phyloP scores from a whole-genome alignment of 2,888 invertebrate genomes.

The Eilema sororculum region DNA sequence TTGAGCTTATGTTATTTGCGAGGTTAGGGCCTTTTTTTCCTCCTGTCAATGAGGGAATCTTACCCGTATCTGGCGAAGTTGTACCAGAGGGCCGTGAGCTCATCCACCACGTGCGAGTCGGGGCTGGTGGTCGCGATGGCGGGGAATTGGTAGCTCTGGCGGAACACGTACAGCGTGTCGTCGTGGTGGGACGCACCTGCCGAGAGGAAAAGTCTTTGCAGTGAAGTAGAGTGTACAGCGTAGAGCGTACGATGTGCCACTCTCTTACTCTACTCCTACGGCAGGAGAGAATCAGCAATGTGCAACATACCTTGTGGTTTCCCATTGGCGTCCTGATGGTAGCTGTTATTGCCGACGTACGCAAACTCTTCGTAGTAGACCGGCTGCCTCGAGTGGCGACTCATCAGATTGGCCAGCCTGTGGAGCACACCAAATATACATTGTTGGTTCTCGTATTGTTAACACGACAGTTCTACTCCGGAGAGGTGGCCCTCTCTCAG shows the following conservation, averaged over 20 bases:
- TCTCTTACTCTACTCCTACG: background rate
- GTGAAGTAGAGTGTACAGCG: too few relatives aligned
- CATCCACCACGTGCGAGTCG: slow-evolving; percentile 74
- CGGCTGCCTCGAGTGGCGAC: slow-evolving; percentile 83
- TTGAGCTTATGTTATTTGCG: too few relatives aligned
- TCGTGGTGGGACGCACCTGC: slow-evolving; percentile 78
- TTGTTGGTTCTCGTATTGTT: too few relatives aligned
- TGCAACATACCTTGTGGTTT: slow-evolving; percentile 80
- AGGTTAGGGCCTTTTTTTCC: too few relatives aligned
- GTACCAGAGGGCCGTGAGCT: slow-evolving; percentile 75
- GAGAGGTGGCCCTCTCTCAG: background rate
- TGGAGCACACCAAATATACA: background rate
- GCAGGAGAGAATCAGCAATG: background rate
- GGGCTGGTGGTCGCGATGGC: slow-evolving; percentile 62
- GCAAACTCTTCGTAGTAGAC: slow-evolving; percentile 90
- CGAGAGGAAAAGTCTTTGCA: too few relatives aligned
- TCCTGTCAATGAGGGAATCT: slow-evolving; percentile 15
- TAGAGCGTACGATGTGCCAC: too few relatives aligned
- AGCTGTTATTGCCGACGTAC: slow-evolving; percentile 88
- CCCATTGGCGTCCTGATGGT: slow-evolving; percentile 82
- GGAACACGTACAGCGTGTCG: slow-evolving; percentile 83
- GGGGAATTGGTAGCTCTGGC: slow-evolving; percentile 70
- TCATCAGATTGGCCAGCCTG: slow-evolving; percentile 87
- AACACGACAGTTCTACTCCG: too few relatives aligned
- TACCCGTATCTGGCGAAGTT: slow-evolving; percentile 83